phyloP scores from a whole-genome alignment of 2,888 invertebrate species.

The Augiades crinisus region DNA sequence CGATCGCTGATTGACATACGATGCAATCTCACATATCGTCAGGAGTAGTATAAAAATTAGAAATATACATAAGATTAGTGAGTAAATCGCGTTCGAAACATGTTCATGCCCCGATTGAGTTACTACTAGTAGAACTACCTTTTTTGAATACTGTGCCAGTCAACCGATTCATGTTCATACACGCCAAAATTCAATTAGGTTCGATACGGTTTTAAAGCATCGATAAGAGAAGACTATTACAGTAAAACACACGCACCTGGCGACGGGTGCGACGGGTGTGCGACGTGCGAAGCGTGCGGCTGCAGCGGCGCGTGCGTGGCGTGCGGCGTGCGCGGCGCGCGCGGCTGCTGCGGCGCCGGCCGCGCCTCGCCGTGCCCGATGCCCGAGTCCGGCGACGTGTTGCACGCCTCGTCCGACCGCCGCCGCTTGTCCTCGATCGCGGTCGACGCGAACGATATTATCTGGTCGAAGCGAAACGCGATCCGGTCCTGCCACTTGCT shows the following conservation, averaged over 20 bases:
- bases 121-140: too few species aligned
- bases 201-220: too few species aligned
- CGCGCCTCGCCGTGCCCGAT: slow-evolving; percentile 86
- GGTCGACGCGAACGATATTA: slow-evolving; percentile 96
- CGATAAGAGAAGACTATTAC: background rate
- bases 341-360: slow-evolving; percentile 34
- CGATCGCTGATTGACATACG: too few species aligned
- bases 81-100: too few species aligned
- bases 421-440: slow-evolving; percentile 93
- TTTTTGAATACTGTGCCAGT: too few species aligned
- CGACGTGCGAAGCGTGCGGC: slow-evolving; percentile 37
- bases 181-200: too few species aligned
- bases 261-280: slow-evolving; percentile 57
- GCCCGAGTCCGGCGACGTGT: slow-evolving; percentile 93
- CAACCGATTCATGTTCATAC: too few species aligned
- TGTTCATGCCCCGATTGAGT: too few species aligned
- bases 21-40: too few species aligned
- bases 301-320: slow-evolving; percentile 65
- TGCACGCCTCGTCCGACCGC: slow-evolving; percentile 90
- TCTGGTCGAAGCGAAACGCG: slow-evolving; percentile 95
- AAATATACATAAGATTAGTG: too few species aligned
- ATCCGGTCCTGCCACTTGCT: slow-evolving; percentile 96
- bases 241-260: background rate
- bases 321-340: slow-evolving; percentile 46
- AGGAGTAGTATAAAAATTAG: too few species aligned